phyloP scores from a whole-genome alignment of 2,797 vertebrate genomes.

The Pipistrellus nathusii region DNA sequence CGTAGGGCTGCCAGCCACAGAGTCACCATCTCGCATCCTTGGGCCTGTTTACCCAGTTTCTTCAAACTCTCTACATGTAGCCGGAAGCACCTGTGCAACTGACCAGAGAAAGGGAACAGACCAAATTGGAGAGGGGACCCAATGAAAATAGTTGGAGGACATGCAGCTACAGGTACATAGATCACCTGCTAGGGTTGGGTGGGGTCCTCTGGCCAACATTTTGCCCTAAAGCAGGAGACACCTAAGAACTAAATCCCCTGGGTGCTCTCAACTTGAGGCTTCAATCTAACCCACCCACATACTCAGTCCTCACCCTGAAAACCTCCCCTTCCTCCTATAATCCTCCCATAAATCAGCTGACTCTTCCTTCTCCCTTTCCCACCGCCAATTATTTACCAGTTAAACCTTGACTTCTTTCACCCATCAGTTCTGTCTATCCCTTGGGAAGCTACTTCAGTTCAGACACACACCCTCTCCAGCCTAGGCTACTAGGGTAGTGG shows the following conservation, averaged over 20 bases:
- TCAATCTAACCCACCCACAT: neutral
- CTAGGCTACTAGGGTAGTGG: neutral
- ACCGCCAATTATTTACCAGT: neutral
- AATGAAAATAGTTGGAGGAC: neutral
- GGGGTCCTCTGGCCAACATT: neutral
- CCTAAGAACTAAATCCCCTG: neutral
- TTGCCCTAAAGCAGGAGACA: neutral
- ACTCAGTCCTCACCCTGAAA: neutral
- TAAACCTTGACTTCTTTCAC: neutral
- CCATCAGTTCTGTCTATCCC: neutral
- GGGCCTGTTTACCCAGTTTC: conserved; percentile 87
- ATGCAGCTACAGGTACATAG: no score
- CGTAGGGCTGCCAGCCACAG: conserved; percentile 91
- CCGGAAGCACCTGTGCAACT: conserved; percentile 94
- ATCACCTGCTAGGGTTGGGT: neutral
- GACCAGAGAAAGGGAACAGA: conserved; percentile 13
- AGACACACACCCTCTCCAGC: neutral
- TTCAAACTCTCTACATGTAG: conserved; percentile 92
- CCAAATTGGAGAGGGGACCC: neutral
- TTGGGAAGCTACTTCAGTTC: neutral
- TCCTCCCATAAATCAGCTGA: neutral
- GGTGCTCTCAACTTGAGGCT: neutral
- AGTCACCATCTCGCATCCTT: conserved; percentile 90
- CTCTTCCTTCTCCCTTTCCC: neutral
- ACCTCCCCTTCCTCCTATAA: neutral